Conservation (phyloP, 2,888 invertebrate genomes). For the Clunio marinus region DNA sequence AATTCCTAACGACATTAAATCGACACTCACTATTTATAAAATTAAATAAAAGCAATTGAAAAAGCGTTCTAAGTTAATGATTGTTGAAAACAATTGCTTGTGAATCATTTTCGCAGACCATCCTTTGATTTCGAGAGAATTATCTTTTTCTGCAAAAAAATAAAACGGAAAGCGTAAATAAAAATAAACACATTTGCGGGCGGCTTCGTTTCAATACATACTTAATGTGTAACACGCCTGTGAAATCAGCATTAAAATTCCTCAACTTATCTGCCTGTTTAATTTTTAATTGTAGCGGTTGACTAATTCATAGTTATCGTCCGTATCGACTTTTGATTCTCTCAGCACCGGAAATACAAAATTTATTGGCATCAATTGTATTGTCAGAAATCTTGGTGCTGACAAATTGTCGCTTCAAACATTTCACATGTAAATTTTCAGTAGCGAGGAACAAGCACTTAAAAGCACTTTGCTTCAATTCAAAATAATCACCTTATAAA, state of each 20-base stretch:
- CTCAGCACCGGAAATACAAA: too few relatives aligned
- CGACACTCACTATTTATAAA: too few relatives aligned
- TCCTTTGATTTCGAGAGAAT: not conserved
- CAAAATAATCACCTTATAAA: too few relatives aligned
- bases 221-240: slow-evolving; percentile 36
- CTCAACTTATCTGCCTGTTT: not conserved
- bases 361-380: not conserved
- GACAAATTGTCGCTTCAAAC: not conserved
- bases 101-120: not conserved
- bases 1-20: too few relatives aligned
- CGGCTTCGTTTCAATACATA: slow-evolving; percentile 28
- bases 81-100: too few relatives aligned
- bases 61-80: too few relatives aligned
- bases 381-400: not conserved
- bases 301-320: not conserved
- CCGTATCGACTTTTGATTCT: not conserved
- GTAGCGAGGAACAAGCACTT: too few relatives aligned
- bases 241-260: slow-evolving; percentile 36
- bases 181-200: slow-evolving; percentile 37
- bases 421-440: too few relatives aligned
- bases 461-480: too few relatives aligned
- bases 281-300: slow-evolving; percentile 12
- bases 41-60: too few relatives aligned
- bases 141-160: not conserved
- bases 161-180: slow-evolving; percentile 33